Evolutionary conservation across 23 tunicate species (phyloP).

Genomic region (Styela clava): DNA sequence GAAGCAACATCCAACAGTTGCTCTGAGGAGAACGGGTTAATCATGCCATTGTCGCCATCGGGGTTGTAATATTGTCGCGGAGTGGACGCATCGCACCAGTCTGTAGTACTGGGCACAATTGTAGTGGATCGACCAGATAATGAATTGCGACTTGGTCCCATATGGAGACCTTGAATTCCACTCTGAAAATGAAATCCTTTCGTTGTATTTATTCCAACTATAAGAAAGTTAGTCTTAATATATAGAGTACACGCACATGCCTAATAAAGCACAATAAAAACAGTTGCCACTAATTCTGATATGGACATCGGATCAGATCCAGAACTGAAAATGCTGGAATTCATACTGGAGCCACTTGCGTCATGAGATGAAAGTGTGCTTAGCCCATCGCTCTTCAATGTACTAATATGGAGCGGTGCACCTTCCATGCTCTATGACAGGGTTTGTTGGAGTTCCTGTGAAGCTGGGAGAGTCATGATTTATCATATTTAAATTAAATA

Average conservation of each 20-base stretch:
- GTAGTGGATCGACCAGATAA: conserved; percentile 23
- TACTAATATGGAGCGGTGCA: conserved; percentile 24
- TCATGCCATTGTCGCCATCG: conserved; percentile 19
- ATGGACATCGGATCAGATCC: conserved; percentile 82
- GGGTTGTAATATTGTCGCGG: conserved; percentile 31
- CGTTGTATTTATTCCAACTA: too few species aligned
- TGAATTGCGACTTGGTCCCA: conserved; percentile 39
- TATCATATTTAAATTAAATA: too few species aligned
- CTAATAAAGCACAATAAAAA: too few species aligned
- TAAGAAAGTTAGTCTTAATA: too few species aligned
- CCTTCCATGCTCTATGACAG: conserved; percentile 31
- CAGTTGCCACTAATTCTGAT: conserved; percentile 69
- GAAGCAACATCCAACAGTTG: conserved; percentile 84
- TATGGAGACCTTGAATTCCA: conserved; percentile 69
- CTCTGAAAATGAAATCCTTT: conserved; percentile 40
- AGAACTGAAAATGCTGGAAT: conserved; percentile 42
- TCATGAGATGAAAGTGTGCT: conserved; percentile 83
- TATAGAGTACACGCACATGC: too few species aligned
- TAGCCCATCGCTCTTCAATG: conserved; percentile 70
- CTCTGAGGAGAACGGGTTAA: conserved; percentile 49
- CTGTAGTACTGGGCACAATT: conserved; percentile 15
- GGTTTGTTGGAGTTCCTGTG: conserved; percentile 33
- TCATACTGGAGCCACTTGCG: conserved; percentile 37
- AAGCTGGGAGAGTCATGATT: too few species aligned
- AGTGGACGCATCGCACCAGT: conserved; percentile 39